Conservation (phyloP, 2,888 invertebrate genomes). For the Amblyjoppa fuscipennis region DNA sequence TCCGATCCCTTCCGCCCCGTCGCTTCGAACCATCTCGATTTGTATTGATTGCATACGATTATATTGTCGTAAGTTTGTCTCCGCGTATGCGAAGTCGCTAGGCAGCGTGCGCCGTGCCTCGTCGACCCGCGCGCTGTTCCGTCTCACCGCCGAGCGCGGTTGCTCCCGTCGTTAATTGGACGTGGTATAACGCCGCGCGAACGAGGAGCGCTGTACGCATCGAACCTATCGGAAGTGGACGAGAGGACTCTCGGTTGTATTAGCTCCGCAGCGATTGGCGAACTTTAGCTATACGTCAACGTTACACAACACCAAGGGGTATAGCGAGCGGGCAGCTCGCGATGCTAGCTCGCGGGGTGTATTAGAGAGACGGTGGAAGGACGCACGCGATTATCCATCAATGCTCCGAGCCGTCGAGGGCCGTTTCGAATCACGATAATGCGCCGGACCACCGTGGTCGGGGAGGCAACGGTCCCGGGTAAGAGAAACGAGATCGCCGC, state of each 20-base stretch:
- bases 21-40: neutral
- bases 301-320: conserved; percentile 48
- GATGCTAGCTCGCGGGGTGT: conserved; percentile 33
- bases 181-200: neutral
- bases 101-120: neutral
- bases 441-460: conserved; percentile 75
- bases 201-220: neutral
- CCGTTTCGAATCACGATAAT: conserved; percentile 68
- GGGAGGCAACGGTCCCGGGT: conserved; percentile 64
- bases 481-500: conserved; percentile 40
- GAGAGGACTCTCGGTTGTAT: conserved; percentile 32
- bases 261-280: conserved; percentile 28
- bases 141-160: neutral
- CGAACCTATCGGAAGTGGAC: conserved; percentile 59
- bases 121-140: neutral
- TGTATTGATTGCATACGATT: conserved; percentile 1
- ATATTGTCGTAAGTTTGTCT: conserved; percentile 21
- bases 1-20: conserved; percentile 34
- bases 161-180: conserved; percentile 17
- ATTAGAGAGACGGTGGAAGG: conserved; percentile 56
- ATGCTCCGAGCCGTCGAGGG: conserved; percentile 65
- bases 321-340: neutral
- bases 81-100: neutral
- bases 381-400: conserved; percentile 62
- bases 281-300: conserved; percentile 36